Conservation (phyloP, 1,140 invertebrate species). For the Orussus abietinus region DNA sequence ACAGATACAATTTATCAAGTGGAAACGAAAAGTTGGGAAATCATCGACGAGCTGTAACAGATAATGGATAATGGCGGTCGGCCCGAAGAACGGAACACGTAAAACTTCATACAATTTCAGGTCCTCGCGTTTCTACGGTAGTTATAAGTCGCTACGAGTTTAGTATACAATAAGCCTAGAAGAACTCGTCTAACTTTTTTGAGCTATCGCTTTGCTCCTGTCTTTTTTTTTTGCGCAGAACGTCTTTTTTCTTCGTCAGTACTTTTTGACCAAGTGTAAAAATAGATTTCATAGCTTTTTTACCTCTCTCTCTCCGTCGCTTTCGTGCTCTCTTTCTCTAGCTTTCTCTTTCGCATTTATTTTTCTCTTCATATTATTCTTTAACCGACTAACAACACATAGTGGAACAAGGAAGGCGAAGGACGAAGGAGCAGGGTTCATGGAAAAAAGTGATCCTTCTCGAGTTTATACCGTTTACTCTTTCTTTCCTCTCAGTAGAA, state of each 20-base stretch:
- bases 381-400: slow-evolving; percentile 16
- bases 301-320: slow-evolving; percentile 11
- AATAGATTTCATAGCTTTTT: slow-evolving; percentile 35
- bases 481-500: slow-evolving; percentile 25
- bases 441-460: slow-evolving; percentile 3
- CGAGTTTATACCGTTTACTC: slow-evolving; percentile 5
- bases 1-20: too few species aligned
- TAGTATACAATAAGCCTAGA: slow-evolving; percentile 1
- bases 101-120: too few species aligned
- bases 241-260: slow-evolving; percentile 18
- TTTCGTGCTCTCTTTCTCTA: slow-evolving; percentile 13
- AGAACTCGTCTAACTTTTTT: not conserved
- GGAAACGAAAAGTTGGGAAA: too few species aligned
- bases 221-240: slow-evolving; percentile 1
- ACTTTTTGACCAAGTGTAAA: slow-evolving; percentile 40
- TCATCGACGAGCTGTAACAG: too few species aligned
- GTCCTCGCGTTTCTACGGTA: slow-evolving; percentile 37
- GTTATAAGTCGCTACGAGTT: slow-evolving; percentile 14
- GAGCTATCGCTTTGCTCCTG: not conserved
- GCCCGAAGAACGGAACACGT: too few species aligned
- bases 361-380: slow-evolving; percentile 14
- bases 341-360: slow-evolving; percentile 12
- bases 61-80: too few species aligned
- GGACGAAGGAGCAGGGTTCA: too few species aligned
- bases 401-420: slow-evolving; percentile 2